These are phyloP conservation scores for Geodia barretti DNA, from an alignment of 37 sponge, comb jelly and placozoan genomes.

Conservation along the genomic window DNA sequence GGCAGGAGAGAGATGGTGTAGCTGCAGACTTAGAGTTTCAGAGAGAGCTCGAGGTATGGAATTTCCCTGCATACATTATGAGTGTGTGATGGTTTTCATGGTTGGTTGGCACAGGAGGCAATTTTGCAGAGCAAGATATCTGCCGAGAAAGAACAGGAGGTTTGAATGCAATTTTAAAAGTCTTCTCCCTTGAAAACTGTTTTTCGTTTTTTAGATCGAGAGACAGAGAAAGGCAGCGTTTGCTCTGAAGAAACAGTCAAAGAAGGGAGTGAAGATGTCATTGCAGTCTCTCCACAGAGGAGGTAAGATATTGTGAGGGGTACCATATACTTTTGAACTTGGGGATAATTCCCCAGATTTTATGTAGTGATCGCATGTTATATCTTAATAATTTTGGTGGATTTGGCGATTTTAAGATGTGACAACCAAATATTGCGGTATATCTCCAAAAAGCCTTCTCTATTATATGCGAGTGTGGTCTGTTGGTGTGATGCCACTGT, in stretches of 20 bases:
- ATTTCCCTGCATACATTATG: not conserved
- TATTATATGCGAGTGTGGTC: too few relatives aligned
- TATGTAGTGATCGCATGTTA: too few relatives aligned
- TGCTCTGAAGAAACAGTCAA: not conserved
- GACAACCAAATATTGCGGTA: too few relatives aligned
- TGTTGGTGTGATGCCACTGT: too few relatives aligned
- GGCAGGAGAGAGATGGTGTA: not conserved
- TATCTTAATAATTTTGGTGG: too few relatives aligned
- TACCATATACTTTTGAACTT: too few relatives aligned
- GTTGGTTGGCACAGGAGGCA: slow-evolving; percentile 2
- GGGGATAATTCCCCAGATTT: too few relatives aligned
- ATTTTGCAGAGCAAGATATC: slow-evolving; percentile 9
- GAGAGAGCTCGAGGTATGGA: slow-evolving; percentile 18
- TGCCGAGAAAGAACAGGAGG: slow-evolving; percentile 13
- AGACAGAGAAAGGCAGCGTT: not conserved
- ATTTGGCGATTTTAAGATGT: too few relatives aligned
- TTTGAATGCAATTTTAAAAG: too few relatives aligned
- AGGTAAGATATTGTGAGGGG: not conserved
- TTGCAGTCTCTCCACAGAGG: slow-evolving; percentile 39
- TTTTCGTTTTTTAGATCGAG: not conserved
- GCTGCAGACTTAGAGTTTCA: slow-evolving; percentile 19
- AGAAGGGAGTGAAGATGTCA: slow-evolving; percentile 56
- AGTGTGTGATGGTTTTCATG: not conserved
- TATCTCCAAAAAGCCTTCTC: too few relatives aligned
- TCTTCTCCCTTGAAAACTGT: not conserved